A percentile compares a stretch with the other conserved stretches of the same genome.
phyloP scores from a whole-genome alignment of 2,888 invertebrate genomes.

The Metalampra italica region DNA sequence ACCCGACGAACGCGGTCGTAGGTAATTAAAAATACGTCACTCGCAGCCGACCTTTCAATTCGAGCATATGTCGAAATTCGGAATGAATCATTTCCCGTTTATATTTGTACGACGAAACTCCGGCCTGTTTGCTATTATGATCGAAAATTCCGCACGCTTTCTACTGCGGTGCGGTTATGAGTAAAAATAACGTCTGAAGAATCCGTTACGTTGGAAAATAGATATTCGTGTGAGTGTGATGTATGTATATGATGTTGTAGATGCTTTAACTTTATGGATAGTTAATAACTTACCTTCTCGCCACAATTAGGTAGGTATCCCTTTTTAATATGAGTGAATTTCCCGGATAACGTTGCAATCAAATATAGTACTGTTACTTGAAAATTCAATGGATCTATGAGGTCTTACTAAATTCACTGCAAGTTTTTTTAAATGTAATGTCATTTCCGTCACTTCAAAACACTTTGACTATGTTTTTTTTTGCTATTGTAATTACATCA shows the following conservation, averaged over 20 bases:
- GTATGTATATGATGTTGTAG: constrained; percentile 6
- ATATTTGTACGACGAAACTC: constrained; percentile 50
- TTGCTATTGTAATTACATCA: no score
- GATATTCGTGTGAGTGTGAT: constrained; percentile 14
- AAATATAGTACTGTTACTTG: no score
- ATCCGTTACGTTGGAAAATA: constrained; percentile 11
- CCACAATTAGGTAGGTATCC: no score
- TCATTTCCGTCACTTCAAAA: no score
- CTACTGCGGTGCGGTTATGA: constrained; percentile 8
- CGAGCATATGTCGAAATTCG: constrained; percentile 72
- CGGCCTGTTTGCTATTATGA: constrained; percentile 33
- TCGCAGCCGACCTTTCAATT: constrained; percentile 73
- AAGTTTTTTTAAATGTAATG: no score
- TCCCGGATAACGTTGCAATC: no score
- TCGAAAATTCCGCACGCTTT: constrained; percentile 21
- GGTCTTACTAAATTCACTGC: no score
- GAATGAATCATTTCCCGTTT: constrained; percentile 72
- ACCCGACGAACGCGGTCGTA: constrained; percentile 58
- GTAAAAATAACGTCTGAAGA: constrained; percentile 8
- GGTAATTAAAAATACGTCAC: constrained; percentile 78
- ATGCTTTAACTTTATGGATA: no score
- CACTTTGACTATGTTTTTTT: no score
- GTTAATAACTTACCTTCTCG: no score
- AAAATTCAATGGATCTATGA: no score
- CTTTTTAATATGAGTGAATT: no score